Base-by-base conservation (phyloP, 2,888 invertebrate genomes). In the Nomada lathburiana region DNA sequence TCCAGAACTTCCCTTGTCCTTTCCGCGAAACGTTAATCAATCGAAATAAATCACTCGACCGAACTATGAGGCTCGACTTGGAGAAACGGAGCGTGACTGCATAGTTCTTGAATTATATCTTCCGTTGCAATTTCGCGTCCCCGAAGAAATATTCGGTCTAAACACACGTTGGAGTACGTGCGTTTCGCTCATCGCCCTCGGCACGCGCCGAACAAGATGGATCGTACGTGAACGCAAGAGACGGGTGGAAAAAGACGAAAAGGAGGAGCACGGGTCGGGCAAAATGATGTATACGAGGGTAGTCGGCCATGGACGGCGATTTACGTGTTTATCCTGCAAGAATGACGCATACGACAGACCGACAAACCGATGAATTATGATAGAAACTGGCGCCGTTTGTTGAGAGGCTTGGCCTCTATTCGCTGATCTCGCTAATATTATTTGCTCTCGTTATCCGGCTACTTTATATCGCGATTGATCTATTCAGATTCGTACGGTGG, bases 151-250 rank as follows among this genome's bases (percentile, higher is more conserved):
- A 80, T 80, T 80, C 68, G 81, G 75, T 65, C 81, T 81, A 81
- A 81, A 82, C 78, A 81, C 82, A 81, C 75, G 83, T 82, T 82
- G 76, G 67, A 69, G 70, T 69, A 55, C 60, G 42, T 57, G 60
- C 18, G 74, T 57, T 60, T 63, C 73, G 77, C 57, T 65, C 74
- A 74, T 72, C 78, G 78, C 78, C 74, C 60, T 83, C 74, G 83
- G 83, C 78, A 83, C 77, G 83, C 74, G 83, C 78, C 69, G 64
- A 82, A 73, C 69, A 86, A 86, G 88, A 88, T 75, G 87, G 65
- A 88, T 87, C 80, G 86, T 59, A 57, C 29, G 36, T 23, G 57
- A 72, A 69, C 78, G 76, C 23, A 69, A 69, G 65, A 62, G 73
- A 83, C 60, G 36, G 59, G 29, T 50, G 26, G 60, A 75, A 50